Evolutionary conservation across 2,113 vertebrate species (phyloP).

Genomic region (Astur gentilis): DNA sequence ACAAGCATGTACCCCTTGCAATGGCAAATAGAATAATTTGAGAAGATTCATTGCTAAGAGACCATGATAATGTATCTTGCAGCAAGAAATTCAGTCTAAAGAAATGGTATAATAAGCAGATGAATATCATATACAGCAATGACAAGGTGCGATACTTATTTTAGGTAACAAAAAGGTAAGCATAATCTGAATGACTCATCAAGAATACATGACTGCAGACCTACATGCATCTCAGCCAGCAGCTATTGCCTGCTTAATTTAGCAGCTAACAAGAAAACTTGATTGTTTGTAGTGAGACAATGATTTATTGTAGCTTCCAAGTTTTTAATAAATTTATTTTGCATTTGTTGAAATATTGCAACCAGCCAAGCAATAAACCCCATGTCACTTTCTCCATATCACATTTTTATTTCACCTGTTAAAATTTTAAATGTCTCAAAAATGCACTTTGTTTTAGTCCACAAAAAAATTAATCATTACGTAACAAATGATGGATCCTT

Average conservation of each 20-base stretch:
- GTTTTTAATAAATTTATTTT: background rate
- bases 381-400: fast-evolving
- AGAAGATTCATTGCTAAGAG: background rate
- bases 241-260: background rate
- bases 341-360: background rate
- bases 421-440: background rate
- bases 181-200: background rate
- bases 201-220: background rate
- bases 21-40: background rate
- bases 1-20: background rate
- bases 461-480: background rate
- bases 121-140: background rate
- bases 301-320: background rate
- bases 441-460: background rate
- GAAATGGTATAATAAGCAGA: background rate
- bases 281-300: background rate
- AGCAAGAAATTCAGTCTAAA: background rate
- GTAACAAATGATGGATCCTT: background rate
- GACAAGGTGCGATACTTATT: background rate
- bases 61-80: background rate
- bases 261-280: background rate
- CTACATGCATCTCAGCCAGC: background rate
- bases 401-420: background rate
- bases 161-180: background rate
- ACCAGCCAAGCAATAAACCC: background rate